phyloP scores from a whole-genome alignment of 2,113 vertebrate genomes.

The Brienomyrus brachyistius region DNA sequence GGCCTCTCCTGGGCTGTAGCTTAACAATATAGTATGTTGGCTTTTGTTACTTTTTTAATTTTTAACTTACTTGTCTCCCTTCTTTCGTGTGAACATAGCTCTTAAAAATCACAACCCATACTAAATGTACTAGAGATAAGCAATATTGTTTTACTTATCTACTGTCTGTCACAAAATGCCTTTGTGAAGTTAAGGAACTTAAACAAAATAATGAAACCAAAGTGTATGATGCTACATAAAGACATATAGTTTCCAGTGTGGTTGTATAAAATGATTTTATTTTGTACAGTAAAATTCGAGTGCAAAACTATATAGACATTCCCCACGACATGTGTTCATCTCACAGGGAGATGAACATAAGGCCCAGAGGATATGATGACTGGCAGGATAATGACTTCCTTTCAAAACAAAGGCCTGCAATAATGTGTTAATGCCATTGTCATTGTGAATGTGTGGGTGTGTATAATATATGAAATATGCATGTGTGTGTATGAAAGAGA shows the following conservation, averaged over 20 bases:
- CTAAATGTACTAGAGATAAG: slow-evolving; percentile 8
- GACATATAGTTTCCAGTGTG: not conserved
- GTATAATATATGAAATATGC: not conserved
- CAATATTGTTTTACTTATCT: slow-evolving; percentile 9
- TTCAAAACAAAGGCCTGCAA: not conserved
- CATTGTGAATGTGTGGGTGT: not conserved
- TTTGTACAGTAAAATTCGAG: not conserved
- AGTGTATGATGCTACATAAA: not conserved
- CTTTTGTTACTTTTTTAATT: not conserved
- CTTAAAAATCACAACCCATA: not conserved
- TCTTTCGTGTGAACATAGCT: slow-evolving; percentile 8
- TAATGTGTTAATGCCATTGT: not conserved
- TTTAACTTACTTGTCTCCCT: not conserved
- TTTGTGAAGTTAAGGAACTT: not conserved
- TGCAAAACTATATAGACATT: not conserved
- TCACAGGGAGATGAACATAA: not conserved
- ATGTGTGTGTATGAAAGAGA: not conserved
- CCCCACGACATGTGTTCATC: not conserved
- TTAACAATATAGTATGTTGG: not conserved
- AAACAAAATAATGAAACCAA: not conserved
- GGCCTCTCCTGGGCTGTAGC: not conserved
- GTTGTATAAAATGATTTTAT: not conserved
- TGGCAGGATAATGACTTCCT: not conserved
- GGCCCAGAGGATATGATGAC: not conserved
- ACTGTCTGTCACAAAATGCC: not conserved